These are phyloP conservation scores for Ceraclea dissimilis DNA, from an alignment of 2,888 invertebrate genomes.

Conservation along the genomic window DNA sequence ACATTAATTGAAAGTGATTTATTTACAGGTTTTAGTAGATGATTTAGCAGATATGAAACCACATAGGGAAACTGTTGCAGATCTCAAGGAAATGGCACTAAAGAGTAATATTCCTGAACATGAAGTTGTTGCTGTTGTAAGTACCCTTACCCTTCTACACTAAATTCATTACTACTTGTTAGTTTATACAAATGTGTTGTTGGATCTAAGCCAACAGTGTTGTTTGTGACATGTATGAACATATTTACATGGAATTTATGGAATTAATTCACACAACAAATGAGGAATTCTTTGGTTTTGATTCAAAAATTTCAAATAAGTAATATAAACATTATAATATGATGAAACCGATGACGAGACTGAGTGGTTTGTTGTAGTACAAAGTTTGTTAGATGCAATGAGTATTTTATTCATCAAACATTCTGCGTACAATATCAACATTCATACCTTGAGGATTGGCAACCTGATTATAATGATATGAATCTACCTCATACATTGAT, in stretches of 20 bases:
- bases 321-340: slow-evolving; percentile 26
- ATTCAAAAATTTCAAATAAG: too few species aligned
- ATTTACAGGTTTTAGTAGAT: slow-evolving; percentile 64
- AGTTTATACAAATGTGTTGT: background rate
- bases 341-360: slow-evolving; percentile 53
- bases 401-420: slow-evolving; percentile 17
- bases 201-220: too few species aligned
- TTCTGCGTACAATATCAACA: slow-evolving; percentile 11
- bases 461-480: slow-evolving; percentile 36
- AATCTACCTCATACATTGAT: background rate
- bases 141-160: slow-evolving; percentile 32
- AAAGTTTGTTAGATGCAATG: slow-evolving; percentile 18
- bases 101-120: slow-evolving; percentile 83
- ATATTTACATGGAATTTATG: too few species aligned
- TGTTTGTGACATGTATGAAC: too few species aligned
- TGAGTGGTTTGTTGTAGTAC: slow-evolving; percentile 31
- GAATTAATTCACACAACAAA: too few species aligned
- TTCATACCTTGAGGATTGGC: slow-evolving; percentile 38
- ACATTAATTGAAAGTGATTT: too few species aligned
- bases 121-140: slow-evolving; percentile 80
- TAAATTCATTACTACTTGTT: background rate
- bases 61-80: slow-evolving; percentile 76
- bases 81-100: slow-evolving; percentile 78
- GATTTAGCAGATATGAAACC: slow-evolving; percentile 82
- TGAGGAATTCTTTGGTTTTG: too few species aligned